Base-by-base conservation (phyloP, 2,797 vertebrate genomes). In the Chrysocyon brachyurus region DNA sequence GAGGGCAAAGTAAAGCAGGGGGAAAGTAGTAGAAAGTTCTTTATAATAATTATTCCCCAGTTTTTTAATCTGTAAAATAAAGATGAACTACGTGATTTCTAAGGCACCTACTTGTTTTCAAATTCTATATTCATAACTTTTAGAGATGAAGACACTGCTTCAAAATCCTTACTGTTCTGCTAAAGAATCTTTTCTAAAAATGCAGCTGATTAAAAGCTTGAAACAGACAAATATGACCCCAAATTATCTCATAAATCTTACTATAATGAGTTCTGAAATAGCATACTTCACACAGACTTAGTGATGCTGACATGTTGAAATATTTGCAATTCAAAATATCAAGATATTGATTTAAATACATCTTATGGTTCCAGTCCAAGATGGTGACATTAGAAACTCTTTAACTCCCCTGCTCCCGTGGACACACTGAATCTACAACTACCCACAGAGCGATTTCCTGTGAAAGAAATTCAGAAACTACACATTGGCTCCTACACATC, bases 291-390 rank as follows among this genome's bases (percentile, higher is more conserved):
- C 68, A 84, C 46, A 68, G 84, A 83, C 36, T 78, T 78, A 63
- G 61, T 22, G 22, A 17, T 33, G 52, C 33, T 33, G 33, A 86
- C 75, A 79, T 64, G 33, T 70, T 87, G 90, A 87, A 79, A 22
- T 87, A 95, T 88, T 96, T 92, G 81, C 78, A 78, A 88, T 78
- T 84, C 64, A 96, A 78, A 86, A 90, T 87, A 70, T 91, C 52
- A 93, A 79, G 73, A 24, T 77, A 31, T 63, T 83, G 83, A 91
- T 83, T 92, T 81, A 78, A 92, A 54, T 57, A 24, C 63, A 46
- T 57, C 68, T 85, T n/a, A 40, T 54, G 81, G 63, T 24, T 81
- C 40, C 54, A 63, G 54, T 86, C 94, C 63, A 86, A 54, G 46
- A 70, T 6, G 15, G 73, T 8, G 12, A 40, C 46, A 91, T 12